Evolutionary conservation across 2,797 vertebrate species (phyloP), one percentile per base, ranked within the genome.

Genomic region (Melanotaenia nigrans): DNA sequence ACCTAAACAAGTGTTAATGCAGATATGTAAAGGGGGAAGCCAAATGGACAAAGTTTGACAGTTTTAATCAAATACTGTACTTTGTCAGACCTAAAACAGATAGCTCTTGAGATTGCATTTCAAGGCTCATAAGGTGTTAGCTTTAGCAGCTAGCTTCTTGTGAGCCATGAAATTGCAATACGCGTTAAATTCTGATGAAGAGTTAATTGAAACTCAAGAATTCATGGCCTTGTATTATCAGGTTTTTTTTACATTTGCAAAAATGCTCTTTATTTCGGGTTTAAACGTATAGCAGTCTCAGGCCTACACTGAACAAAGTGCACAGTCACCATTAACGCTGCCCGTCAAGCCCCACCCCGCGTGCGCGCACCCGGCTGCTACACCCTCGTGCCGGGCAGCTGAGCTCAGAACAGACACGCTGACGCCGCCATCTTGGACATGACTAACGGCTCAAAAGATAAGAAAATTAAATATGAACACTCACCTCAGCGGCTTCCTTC

Each of bases 391-490:
- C 92, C 90, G 89, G 92, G 77, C 84, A 82, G 49, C 24, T 5
- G 65, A 63, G 81, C 56, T 79, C 70, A 65, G 45, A 40, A 59
- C 54, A 77, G 84, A 85, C 93, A 91, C 81, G 91, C 86, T 78
- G 69, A 42, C 25, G 90, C 75, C 94, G 94, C 94, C 94, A 95
- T 95, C 90, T 95, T 94, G 83, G 69, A 65, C 12, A 22, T 4
- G 13, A 49, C 0, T 38, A 45, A 60, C 25, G 4, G 30, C 14
- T 42, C 11, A 13, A 30, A 1, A 32, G 55, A 68, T 8, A 53
- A 42, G 0, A 32, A 1, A 28, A 22, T 25, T 51, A 18, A 62
- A 1, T 6, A 1, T 1, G 67, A 16, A 3, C 0, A 1, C 93
- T 88, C 49, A 95, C 95, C 94, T 96, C 95, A 30, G 30, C 30